Conservation (phyloP, 2,888 invertebrate species). For the Gordius sp. region DNA sequence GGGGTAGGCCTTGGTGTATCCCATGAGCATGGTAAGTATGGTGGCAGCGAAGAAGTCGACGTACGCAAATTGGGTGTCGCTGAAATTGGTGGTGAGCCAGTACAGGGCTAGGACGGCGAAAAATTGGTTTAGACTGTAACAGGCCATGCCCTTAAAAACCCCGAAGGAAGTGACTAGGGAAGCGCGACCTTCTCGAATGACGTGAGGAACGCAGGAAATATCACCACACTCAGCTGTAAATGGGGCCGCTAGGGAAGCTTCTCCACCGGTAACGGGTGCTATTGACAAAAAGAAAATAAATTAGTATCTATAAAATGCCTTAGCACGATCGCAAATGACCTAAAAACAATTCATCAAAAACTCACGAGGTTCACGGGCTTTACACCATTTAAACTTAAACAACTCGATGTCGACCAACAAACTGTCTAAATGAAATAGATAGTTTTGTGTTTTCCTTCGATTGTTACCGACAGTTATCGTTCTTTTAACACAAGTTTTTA, state of each 20-base stretch:
- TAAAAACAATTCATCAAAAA: no score
- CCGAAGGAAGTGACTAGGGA: constrained; percentile 82
- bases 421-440: no score
- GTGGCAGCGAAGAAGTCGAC: constrained; percentile 4
- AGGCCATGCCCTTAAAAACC: constrained; percentile 91
- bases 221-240: constrained; percentile 24
- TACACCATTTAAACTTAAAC: no score
- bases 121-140: constrained; percentile 61
- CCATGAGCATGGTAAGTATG: constrained; percentile 3
- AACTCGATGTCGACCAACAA: no score
- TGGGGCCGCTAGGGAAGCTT: constrained; percentile 27
- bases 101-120: constrained; percentile 34
- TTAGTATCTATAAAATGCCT: no score
- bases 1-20: constrained; percentile 3
- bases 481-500: no score
- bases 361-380: no score
- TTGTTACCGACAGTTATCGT: no score
- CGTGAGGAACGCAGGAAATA: constrained; percentile 23
- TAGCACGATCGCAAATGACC: no score
- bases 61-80: not conserved
- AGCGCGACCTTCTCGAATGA: constrained; percentile 39
- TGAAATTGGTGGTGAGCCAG: constrained; percentile 22
- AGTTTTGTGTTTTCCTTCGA: no score
- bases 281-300: no score
- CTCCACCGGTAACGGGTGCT: not conserved